A percentile compares a stretch with the other conserved stretches of the same genome.
Evolutionary conservation across 35 echinoderm and acorn worm species (phyloP).

Genomic region (Heliocidaris erythrogramma): DNA sequence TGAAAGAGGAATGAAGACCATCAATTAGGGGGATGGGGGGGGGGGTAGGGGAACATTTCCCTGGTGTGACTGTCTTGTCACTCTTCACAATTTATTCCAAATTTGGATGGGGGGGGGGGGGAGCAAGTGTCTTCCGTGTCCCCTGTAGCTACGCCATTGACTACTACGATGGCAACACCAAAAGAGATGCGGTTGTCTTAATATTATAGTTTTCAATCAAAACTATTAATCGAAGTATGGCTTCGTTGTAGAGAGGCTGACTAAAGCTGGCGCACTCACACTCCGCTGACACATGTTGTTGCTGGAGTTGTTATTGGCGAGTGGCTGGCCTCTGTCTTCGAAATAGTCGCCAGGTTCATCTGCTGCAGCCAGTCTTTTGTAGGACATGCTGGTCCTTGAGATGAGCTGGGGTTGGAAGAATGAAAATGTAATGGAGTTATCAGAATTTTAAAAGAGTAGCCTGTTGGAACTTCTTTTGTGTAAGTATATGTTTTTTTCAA

Average conservation of each 20-base stretch:
- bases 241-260: neutral
- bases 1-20: too few relatives aligned
- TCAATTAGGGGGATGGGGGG: too few relatives aligned
- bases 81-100: too few relatives aligned
- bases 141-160: too few relatives aligned
- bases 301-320: neutral
- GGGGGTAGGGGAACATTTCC: neutral
- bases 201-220: too few relatives aligned
- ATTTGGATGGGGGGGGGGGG: too few relatives aligned
- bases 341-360: neutral
- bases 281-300: neutral
- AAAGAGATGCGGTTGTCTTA: too few relatives aligned
- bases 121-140: too few relatives aligned
- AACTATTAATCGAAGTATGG: neutral
- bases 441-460: neutral
- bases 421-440: neutral
- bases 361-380: neutral
- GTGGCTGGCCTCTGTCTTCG: neutral
- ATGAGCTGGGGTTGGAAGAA: neutral
- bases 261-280: conserved; percentile 4
- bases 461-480: too few relatives aligned
- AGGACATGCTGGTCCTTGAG: neutral
- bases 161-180: too few relatives aligned
- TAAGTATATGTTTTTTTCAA: too few relatives aligned
- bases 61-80: too few relatives aligned